phyloP scores from a whole-genome alignment of 2,888 invertebrate species.

The Lordiphosa fenestrarum region DNA sequence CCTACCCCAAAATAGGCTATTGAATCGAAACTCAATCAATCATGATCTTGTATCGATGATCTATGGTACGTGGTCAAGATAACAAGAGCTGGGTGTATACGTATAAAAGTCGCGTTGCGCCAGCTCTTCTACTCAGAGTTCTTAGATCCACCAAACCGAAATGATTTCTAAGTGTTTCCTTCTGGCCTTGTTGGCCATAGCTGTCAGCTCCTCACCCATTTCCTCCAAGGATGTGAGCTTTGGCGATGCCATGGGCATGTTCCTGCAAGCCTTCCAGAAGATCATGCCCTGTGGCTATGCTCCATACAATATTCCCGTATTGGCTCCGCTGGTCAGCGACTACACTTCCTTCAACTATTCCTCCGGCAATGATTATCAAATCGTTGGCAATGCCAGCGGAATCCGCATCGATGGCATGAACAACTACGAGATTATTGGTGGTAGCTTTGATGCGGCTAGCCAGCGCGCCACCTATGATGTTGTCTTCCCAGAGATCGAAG shows the following conservation, averaged over 20 bases:
- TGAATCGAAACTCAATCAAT: too few species aligned
- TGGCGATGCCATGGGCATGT: conserved; percentile 45
- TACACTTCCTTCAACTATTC: conserved; percentile 19
- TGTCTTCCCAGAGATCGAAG: conserved; percentile 52
- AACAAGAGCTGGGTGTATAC: too few species aligned
- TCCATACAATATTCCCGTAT: conserved; percentile 43
- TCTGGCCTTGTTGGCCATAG: conserved; percentile 37
- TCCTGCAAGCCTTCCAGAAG: conserved; percentile 42
- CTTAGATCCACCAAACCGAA: conserved; percentile 5
- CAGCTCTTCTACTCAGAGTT: conserved; percentile 13
- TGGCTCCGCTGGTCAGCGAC: conserved; percentile 50
- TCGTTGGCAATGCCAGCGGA: conserved; percentile 59
- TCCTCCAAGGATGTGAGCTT: conserved; percentile 23
- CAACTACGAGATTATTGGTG: conserved; percentile 45
- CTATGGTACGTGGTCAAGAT: too few species aligned
- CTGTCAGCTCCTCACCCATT: conserved; percentile 24
- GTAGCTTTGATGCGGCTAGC: conserved; percentile 38
- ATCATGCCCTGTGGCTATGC: conserved; percentile 70
- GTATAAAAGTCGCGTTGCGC: conserved; percentile 22
- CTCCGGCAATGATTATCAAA: conserved; percentile 25
- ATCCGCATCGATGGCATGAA: conserved; percentile 56
- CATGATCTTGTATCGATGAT: too few species aligned
- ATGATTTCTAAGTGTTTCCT: conserved; percentile 47
- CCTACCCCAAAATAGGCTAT: too few species aligned
- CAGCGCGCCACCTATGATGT: conserved; percentile 55